Base-by-base conservation (phyloP, 2,888 invertebrate species). In the Tachystola acroxantha region DNA sequence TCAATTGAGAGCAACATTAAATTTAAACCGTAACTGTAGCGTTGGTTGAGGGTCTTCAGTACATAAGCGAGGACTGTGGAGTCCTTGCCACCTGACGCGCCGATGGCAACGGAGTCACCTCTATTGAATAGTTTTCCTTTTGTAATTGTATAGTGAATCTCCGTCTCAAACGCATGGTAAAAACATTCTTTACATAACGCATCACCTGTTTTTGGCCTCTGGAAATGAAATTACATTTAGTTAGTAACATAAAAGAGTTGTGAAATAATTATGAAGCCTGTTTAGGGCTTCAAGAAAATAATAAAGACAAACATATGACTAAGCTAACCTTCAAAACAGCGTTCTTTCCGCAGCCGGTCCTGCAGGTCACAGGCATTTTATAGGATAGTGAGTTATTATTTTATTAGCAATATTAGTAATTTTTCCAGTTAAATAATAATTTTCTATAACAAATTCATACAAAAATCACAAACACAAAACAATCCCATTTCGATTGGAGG, bases 51-150 rank as follows among this genome's bases (percentile, higher is more conserved):
- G 1, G 94, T 85, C 80, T 98, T 98, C 57, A 99, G 75, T 14
- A 97, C 91, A 69, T 98, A 94, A 0, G 99, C 99, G 37, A 99
- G 87, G 10, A 99, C 99, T 2, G 99, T 99, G 0, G 99, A 99
- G 76, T 99, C 99, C 87, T 96, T 96, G 16, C 96, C 96, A 19
- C 96, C 96, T 24, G 96, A 96, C 0, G 98, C 98, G 16, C 96
- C 98, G 14, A 98, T 91, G 1, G 98, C 98, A 14, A 98, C 96
- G 26, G 92, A 93, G 58, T 95, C 92, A 0, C 96, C 96, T 36
- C 84, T 88, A 36, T 91, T 91, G 66, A 99, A 98, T 32, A 99
- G 85, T 45, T 93, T 89, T 13, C 92, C 94, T 60, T 92, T 90
- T 1, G 88, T 88, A 33, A 99, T 97, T 0, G 98, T 98, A 58